Percentiles rank a stretch among this genome's conserved stretches.
Evolutionary conservation across 2,113 vertebrate genomes (phyloP).

Genomic region (Galeopterus variegatus): DNA sequence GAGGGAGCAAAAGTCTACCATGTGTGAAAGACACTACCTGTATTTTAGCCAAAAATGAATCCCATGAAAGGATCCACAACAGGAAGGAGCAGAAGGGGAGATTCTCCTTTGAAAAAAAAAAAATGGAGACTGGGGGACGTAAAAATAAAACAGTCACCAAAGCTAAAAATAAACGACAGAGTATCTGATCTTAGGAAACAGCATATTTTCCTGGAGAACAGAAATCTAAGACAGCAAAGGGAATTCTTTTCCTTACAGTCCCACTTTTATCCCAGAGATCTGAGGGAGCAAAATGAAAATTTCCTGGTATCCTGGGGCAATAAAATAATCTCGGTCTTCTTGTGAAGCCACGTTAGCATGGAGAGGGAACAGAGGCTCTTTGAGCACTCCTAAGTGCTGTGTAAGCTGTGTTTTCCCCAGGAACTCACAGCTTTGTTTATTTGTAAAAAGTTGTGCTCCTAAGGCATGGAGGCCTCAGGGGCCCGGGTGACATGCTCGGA

Average conservation of each 20-base stretch:
- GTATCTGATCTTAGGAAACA: slow-evolving; percentile 92
- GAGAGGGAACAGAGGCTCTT: slow-evolving; percentile 92
- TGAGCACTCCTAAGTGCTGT: slow-evolving; percentile 91
- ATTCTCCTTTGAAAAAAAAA: slow-evolving; percentile 84
- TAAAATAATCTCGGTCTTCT: slow-evolving; percentile 97
- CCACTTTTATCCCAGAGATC: slow-evolving; percentile 97
- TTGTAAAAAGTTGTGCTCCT: slow-evolving; percentile 87
- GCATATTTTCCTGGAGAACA: slow-evolving; percentile 93
- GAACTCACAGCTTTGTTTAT: slow-evolving; percentile 90
- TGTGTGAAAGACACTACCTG: slow-evolving; percentile 86
- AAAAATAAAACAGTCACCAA: slow-evolving; percentile 94
- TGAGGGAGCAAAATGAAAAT: slow-evolving; percentile 97
- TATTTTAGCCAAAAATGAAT: slow-evolving; percentile 82
- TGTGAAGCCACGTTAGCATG: slow-evolving; percentile 94
- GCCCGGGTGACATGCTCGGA: slow-evolving; percentile 76
- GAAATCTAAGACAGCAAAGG: slow-evolving; percentile 95
- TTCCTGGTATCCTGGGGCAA: slow-evolving; percentile 98
- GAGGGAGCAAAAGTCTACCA: slow-evolving; percentile 97
- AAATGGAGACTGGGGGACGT: slow-evolving; percentile 86
- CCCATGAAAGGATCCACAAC: slow-evolving; percentile 83
- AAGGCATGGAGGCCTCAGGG: slow-evolving; percentile 84
- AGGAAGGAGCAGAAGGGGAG: slow-evolving; percentile 87
- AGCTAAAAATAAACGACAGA: slow-evolving; percentile 94
- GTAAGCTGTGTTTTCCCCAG: slow-evolving; percentile 90
- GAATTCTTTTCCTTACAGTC: slow-evolving; percentile 93